These are phyloP conservation scores for Phrynocephalus vlangalii DNA, from an alignment of 2,797 vertebrate species.

Conservation along the genomic window DNA sequence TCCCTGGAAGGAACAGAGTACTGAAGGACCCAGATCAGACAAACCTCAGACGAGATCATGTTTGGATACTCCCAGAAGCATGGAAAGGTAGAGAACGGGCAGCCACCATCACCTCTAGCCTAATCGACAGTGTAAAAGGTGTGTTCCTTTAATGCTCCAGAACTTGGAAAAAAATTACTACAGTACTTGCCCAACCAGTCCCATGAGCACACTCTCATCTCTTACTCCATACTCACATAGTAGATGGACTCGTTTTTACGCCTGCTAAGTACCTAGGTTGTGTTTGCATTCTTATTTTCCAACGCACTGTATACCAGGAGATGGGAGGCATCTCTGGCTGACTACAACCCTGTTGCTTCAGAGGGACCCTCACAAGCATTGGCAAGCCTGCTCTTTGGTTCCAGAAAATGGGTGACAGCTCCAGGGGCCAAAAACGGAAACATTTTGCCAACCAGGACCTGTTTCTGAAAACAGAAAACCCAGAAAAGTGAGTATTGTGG, in stretches of 20 bases:
- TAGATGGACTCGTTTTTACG: conserved; percentile 6
- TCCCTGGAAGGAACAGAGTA: background rate
- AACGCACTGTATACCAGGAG: background rate
- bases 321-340: conserved; percentile 42
- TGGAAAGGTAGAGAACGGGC: background rate
- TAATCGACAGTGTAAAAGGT: conserved; percentile 9
- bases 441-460: conserved; percentile 17
- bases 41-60: background rate
- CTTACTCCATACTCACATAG: background rate
- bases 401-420: background rate
- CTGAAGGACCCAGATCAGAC: background rate
- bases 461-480: background rate
- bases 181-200: conserved; percentile 15
- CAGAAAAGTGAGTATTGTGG: conserved; percentile 38
- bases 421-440: rapidly evolving
- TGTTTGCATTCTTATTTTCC: conserved; percentile 39
- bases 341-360: conserved; percentile 34
- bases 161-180: conserved; percentile 19
- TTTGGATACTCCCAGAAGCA: background rate
- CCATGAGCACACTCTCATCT: background rate
- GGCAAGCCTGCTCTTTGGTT: background rate
- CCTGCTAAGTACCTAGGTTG: conserved; percentile 1
- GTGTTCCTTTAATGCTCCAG: background rate
- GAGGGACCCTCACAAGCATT: background rate
- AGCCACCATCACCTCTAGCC: background rate